Evolutionary conservation across 2,113 vertebrate species (phyloP).

Genomic region (Chionodraco myersi): DNA sequence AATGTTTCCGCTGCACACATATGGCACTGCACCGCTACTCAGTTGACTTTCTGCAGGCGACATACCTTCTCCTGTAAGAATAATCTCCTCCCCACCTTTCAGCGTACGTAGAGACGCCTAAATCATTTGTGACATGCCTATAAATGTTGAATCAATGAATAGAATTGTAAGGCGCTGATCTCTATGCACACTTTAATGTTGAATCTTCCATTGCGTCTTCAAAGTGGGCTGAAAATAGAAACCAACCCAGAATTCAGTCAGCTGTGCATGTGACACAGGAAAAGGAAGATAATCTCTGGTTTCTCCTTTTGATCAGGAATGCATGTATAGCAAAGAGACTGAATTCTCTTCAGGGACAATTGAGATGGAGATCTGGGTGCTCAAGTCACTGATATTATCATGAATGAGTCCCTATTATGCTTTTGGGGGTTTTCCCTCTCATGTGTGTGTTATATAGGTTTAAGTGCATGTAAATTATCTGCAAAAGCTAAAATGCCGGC

Average conservation of each 20-base stretch:
- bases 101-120: background rate
- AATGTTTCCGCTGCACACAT: background rate
- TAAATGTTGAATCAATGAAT: constrained; percentile 25
- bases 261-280: constrained; percentile 21
- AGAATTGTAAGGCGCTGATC: background rate
- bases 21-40: background rate
- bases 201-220: constrained; percentile 9
- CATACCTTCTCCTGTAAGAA: background rate
- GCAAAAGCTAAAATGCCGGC: no score
- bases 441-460: no score
- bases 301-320: constrained; percentile 6
- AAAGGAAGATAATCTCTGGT: background rate
- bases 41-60: constrained; percentile 13
- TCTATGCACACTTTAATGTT: background rate
- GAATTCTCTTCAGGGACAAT: background rate
- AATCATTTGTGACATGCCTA: background rate
- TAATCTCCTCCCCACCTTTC: background rate
- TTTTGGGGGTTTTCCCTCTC: no score
- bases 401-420: no score
- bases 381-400: background rate
- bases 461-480: no score
- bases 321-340: background rate
- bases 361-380: background rate
- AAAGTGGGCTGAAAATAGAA: constrained; percentile 44
- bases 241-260: background rate